These are phyloP conservation scores for Notothenia rossii DNA, from an alignment of 2,113 vertebrate genomes.

Conservation along the genomic window DNA sequence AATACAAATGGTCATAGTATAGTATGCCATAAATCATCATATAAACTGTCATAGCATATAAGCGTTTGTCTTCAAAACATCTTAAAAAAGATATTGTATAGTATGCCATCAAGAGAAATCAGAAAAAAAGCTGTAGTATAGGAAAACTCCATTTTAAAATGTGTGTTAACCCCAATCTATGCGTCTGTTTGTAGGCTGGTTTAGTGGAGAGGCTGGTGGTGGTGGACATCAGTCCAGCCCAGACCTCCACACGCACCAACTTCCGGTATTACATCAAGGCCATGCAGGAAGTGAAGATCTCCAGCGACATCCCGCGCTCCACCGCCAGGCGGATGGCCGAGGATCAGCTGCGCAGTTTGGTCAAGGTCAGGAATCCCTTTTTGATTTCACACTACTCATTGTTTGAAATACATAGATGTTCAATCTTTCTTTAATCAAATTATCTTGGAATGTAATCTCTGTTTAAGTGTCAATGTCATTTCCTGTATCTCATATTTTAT, in stretches of 20 bases:
- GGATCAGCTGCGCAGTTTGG: conserved; percentile 84
- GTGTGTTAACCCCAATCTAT: neutral
- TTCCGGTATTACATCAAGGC: conserved; percentile 88
- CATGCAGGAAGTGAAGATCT: conserved; percentile 89
- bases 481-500: neutral
- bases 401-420: too few species aligned
- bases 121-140: too few species aligned
- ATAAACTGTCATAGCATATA: too few species aligned
- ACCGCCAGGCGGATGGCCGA: conserved; percentile 90
- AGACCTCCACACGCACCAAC: conserved; percentile 64
- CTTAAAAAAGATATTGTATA: too few species aligned
- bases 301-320: conserved; percentile 86
- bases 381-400: too few species aligned
- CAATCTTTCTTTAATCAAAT: too few species aligned
- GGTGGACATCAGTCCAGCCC: conserved; percentile 90
- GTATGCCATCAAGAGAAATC: too few species aligned
- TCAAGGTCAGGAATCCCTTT: conserved; percentile 84
- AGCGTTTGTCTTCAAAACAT: too few species aligned
- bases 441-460: too few species aligned
- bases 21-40: too few species aligned
- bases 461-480: neutral
- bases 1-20: too few species aligned
- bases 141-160: too few species aligned
- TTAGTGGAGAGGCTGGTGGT: conserved; percentile 92
- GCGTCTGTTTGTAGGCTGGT: conserved; percentile 82